A percentile compares a stretch with the other conserved stretches of the same genome.
phyloP scores from a whole-genome alignment of 2,797 vertebrate species.

The Odontamblyopus rebecca region DNA sequence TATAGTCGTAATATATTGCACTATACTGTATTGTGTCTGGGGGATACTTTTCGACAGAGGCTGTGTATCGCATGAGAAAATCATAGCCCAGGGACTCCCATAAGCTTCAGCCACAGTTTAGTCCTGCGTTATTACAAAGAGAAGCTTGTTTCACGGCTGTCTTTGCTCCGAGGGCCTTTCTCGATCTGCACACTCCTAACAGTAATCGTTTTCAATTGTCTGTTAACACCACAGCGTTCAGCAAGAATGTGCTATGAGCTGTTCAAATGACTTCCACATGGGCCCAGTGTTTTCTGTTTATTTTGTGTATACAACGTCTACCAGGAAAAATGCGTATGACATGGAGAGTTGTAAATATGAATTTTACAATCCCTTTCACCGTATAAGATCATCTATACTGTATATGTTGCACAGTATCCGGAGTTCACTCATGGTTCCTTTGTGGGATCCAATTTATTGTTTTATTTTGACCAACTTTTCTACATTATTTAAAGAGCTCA shows the following conservation, averaged over 20 bases:
- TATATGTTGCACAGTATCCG: no score
- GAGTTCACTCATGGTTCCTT: no score
- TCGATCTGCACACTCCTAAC: conserved; percentile 37
- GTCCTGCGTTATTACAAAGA: conserved; percentile 29
- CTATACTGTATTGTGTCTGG: conserved; percentile 3
- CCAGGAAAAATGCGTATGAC: conserved; percentile 38
- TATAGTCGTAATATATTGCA: conserved; percentile 1
- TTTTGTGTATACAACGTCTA: conserved; percentile 33
- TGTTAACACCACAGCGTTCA: conserved; percentile 50
- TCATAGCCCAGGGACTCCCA: conserved; percentile 38
- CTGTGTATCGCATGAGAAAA: conserved; percentile 51
- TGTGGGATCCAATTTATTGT: no score
- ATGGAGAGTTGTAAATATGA: not conserved
- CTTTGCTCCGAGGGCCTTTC: conserved; percentile 39
- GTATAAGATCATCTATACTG: no score
- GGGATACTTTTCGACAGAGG: not conserved
- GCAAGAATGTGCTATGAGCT: conserved; percentile 56
- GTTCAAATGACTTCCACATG: conserved; percentile 56
- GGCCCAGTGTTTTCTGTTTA: conserved; percentile 51
- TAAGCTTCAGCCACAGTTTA: conserved; percentile 30
- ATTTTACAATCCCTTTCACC: not conserved
- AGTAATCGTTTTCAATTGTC: conserved; percentile 55
- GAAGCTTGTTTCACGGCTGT: conserved; percentile 23
- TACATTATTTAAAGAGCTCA: no score
- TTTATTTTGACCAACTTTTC: no score